These are phyloP conservation scores for Trichechus manatus DNA, from an alignment of 2,113 vertebrate species.

Conservation along the genomic window DNA sequence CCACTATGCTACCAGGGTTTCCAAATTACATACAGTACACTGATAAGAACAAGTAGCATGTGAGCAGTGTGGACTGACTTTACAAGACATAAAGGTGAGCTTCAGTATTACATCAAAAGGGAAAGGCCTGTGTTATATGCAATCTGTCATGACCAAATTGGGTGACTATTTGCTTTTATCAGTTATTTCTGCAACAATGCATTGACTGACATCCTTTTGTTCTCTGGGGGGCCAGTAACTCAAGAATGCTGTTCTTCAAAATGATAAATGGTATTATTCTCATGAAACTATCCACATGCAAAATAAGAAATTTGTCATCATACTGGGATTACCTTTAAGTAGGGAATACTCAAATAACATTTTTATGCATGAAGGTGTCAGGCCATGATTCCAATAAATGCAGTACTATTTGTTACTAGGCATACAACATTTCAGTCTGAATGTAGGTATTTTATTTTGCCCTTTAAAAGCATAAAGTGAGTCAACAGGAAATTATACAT, in stretches of 20 bases:
- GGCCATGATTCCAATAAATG: not conserved
- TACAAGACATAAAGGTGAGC: not conserved
- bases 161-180: not conserved
- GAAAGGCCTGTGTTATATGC: accelerated
- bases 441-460: not conserved
- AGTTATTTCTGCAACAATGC: not conserved
- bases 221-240: not conserved
- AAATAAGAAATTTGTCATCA: not conserved
- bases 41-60: accelerated
- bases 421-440: not conserved
- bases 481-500: not conserved
- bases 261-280: not conserved
- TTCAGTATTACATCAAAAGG: not conserved
- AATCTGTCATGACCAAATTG: not conserved
- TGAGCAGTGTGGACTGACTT: accelerated
- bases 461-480: not conserved
- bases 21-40: accelerated
- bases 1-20: too few species aligned
- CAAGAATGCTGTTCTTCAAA: not conserved
- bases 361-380: not conserved
- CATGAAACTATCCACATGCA: not conserved
- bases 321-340: not conserved
- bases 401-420: not conserved
- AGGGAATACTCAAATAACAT: not conserved
- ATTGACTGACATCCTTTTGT: not conserved